Evolutionary conservation across 2,888 invertebrate genomes (phyloP).

Genomic region (Galeruca laticollis): DNA sequence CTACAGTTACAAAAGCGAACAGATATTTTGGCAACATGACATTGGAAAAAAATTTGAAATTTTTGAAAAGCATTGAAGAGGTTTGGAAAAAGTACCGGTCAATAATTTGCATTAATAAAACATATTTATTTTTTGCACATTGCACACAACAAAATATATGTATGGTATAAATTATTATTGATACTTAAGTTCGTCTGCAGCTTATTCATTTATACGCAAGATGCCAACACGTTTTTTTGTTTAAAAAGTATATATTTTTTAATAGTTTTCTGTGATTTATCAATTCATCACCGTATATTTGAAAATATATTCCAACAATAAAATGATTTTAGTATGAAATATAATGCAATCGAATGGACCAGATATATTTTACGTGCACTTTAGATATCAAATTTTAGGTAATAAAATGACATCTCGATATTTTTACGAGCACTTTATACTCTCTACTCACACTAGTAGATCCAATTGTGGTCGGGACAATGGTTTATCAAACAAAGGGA

Average conservation of each 20-base stretch:
- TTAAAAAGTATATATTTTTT: neutral
- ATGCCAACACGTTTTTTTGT: neutral
- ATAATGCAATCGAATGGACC: slow-evolving; percentile 1
- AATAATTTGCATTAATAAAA: too few species aligned
- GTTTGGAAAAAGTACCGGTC: too few species aligned
- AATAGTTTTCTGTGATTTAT: too few species aligned
- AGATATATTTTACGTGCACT: slow-evolving; percentile 18
- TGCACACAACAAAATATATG: too few species aligned
- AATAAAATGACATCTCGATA: slow-evolving; percentile 30
- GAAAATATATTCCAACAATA: slow-evolving; percentile 3
- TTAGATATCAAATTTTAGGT: slow-evolving; percentile 19
- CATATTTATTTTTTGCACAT: too few species aligned
- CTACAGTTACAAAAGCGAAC: too few species aligned
- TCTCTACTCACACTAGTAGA: slow-evolving; percentile 47
- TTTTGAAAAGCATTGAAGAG: too few species aligned
- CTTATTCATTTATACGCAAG: too few species aligned
- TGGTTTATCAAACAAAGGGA: slow-evolving; percentile 57
- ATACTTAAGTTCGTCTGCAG: too few species aligned
- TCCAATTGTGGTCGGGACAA: slow-evolving; percentile 55
- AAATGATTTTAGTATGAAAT: slow-evolving; percentile 8
- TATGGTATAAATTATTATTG: too few species aligned
- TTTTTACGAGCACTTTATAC: slow-evolving; percentile 37
- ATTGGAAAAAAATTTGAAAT: too few species aligned
- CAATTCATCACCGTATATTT: neutral
- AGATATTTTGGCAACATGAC: too few species aligned